Conservation (phyloP, 2,888 invertebrate species). For the Drosophila testacea region DNA sequence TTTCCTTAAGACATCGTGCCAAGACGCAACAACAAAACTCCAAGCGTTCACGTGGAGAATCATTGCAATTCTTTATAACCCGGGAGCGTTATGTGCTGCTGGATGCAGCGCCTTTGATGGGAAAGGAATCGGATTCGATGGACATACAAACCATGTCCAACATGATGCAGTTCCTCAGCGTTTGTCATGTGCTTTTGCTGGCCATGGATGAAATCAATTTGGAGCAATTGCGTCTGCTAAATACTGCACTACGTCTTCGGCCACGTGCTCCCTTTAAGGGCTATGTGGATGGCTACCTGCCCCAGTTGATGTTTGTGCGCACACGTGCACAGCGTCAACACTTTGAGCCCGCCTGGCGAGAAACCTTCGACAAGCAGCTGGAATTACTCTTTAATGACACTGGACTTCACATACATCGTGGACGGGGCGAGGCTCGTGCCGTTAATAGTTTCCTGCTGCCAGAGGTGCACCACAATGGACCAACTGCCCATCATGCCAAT, state of each 20-base stretch:
- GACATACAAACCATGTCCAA: constrained; percentile 85
- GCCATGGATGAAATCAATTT: constrained; percentile 96
- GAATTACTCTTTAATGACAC: constrained; percentile 74
- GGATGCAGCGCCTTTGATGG: constrained; percentile 93
- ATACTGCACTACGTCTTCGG: constrained; percentile 84
- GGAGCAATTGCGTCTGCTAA: constrained; percentile 89
- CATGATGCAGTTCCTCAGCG: constrained; percentile 93
- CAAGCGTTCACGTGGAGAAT: constrained; percentile 85
- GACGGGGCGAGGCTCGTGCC: constrained; percentile 45
- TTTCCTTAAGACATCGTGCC: constrained; percentile 61
- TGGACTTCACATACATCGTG: constrained; percentile 66
- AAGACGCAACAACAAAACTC: constrained; percentile 35
- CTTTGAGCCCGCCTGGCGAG: constrained; percentile 86
- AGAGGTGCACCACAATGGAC: constrained; percentile 40
- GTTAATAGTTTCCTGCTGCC: constrained; percentile 59
- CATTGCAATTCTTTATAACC: constrained; percentile 91
- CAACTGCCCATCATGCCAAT: constrained; percentile 43
- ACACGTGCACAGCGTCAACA: constrained; percentile 92
- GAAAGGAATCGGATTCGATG: constrained; percentile 89
- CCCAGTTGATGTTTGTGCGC: constrained; percentile 93
- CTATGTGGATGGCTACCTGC: constrained; percentile 88
- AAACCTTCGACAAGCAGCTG: constrained; percentile 76
- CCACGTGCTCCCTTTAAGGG: constrained; percentile 84
- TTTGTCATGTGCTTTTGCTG: constrained; percentile 95
- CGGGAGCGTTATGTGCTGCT: constrained; percentile 92